These are phyloP conservation scores for Galbula dea DNA, from an alignment of 2,113 vertebrate genomes.

Conservation along the genomic window DNA sequence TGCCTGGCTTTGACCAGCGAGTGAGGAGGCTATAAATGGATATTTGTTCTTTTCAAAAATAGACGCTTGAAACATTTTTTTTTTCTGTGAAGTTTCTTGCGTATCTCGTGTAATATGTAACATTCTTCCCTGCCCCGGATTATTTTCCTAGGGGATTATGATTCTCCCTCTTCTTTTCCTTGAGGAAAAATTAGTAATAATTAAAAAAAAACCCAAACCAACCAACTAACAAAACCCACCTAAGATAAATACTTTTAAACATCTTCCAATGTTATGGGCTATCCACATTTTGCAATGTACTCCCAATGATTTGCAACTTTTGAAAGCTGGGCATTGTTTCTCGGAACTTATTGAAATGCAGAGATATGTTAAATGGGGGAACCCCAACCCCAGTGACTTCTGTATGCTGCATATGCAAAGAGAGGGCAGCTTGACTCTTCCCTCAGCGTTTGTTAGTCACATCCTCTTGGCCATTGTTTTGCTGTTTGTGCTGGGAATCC, in stretches of 20 bases:
- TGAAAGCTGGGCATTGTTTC: slow-evolving; percentile 44
- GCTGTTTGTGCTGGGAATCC: slow-evolving; percentile 63
- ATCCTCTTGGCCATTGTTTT: slow-evolving; percentile 70
- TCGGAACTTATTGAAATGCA: slow-evolving; percentile 67
- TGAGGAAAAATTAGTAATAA: too few species aligned
- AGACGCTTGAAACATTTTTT: not conserved
- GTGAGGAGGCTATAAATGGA: not conserved
- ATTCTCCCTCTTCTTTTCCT: not conserved
- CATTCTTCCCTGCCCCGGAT: not conserved
- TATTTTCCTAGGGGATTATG: not conserved
- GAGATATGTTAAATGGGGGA: slow-evolving; percentile 45
- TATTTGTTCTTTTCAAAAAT: not conserved
- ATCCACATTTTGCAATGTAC: slow-evolving; percentile 29
- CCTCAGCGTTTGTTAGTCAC: slow-evolving; percentile 58
- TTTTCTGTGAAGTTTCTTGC: not conserved
- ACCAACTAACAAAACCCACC: not conserved
- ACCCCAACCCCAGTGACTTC: slow-evolving; percentile 11
- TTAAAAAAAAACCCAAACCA: not conserved
- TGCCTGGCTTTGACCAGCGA: not conserved
- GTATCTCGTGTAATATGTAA: not conserved
- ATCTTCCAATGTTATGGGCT: not conserved
- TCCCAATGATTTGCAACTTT: slow-evolving; percentile 53
- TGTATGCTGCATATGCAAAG: slow-evolving; percentile 70
- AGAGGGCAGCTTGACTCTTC: slow-evolving; percentile 61
- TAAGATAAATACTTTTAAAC: not conserved